Base-by-base conservation (phyloP, 2,113 vertebrate genomes). In the Mormyrus iriodes region DNA sequence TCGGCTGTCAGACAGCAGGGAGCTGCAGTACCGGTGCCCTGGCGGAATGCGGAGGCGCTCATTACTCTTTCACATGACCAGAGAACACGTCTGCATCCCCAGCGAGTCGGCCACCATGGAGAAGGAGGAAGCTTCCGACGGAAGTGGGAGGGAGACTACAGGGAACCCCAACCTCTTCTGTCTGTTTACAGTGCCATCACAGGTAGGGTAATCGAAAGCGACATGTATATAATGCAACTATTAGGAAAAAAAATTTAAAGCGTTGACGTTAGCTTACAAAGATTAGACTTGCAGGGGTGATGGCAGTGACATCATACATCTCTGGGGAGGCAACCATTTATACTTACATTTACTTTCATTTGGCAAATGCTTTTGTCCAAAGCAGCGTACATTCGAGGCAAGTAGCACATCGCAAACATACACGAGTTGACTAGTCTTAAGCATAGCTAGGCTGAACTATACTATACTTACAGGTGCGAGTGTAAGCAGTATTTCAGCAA, bases 181-280 rank as follows among this genome's bases (percentile, higher is more conserved):
- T 73, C 51, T 90, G 73, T 88, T 89, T 85, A 88, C 48, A 79
- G 76, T 87, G 58, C 52, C 55, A 61, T 35, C n/a, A 51, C 46
- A 53, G 82, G 24, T 53, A 35, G 39, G 17, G 51, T 89, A 90
- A 92, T 88, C 55, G 86, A 88, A 92, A 90, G 79, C 90, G 90
- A 92, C 88, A 92, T 52, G 83, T 91, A 88, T 90, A 82, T 91
- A 91, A 92, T 90, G 79, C 88, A 73, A 61, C 88, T 86, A 89
- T 92, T 91, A 89, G 86, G 27, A 90, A 84, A 73, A 89, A 85
- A 52, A n/a, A n/a, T n/a, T n/a, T n/a, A 76, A 69, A 83, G 76
- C 4, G 69, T 76, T 85, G 17, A 76, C 83, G 79, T 85, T 91
- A 86, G 48, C 90, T 87, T 87, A 39, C 90, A 89, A 82, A 65